These are phyloP conservation scores for Neopelma chrysocephalum DNA, from an alignment of 2,797 vertebrate genomes.

Conservation along the genomic window DNA sequence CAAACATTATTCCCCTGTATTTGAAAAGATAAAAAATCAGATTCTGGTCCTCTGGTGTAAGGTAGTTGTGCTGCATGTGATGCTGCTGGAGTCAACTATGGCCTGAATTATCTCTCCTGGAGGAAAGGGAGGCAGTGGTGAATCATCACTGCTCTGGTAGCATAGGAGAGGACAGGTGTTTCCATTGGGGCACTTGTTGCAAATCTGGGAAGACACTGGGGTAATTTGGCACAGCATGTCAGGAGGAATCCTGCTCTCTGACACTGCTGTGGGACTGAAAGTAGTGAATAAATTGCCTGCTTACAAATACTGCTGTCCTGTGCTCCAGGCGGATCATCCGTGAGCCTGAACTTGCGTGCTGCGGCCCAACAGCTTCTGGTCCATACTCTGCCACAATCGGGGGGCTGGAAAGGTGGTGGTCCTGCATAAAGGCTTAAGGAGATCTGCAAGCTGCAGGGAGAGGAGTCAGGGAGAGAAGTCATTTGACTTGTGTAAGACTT, in stretches of 20 bases:
- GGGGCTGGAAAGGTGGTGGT: background rate
- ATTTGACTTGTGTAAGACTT: background rate
- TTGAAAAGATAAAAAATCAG: slow-evolving; percentile 44
- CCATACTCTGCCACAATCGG: rapidly evolving
- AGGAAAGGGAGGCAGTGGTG: background rate
- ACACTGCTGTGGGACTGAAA: rapidly evolving
- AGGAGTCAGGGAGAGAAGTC: background rate
- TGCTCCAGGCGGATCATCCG: rapidly evolving
- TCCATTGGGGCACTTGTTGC: rapidly evolving
- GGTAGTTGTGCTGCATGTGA: background rate
- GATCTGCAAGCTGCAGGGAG: background rate
- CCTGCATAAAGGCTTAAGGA: background rate
- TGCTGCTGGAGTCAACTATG: background rate
- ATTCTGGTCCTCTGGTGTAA: slow-evolving; percentile 33
- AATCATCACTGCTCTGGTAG: background rate
- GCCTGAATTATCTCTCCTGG: background rate
- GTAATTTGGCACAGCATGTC: background rate
- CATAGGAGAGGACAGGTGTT: background rate
- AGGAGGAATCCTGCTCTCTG: background rate
- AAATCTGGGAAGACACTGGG: background rate
- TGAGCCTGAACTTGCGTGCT: rapidly evolving
- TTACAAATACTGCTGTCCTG: background rate
- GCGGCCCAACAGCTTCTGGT: rapidly evolving
- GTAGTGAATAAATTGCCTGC: background rate
- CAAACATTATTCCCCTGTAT: slow-evolving; percentile 40